A percentile compares a stretch with the other conserved stretches of the same genome.
Conservation (phyloP, 2,888 invertebrate species). For the Maniola hyperantus region DNA sequence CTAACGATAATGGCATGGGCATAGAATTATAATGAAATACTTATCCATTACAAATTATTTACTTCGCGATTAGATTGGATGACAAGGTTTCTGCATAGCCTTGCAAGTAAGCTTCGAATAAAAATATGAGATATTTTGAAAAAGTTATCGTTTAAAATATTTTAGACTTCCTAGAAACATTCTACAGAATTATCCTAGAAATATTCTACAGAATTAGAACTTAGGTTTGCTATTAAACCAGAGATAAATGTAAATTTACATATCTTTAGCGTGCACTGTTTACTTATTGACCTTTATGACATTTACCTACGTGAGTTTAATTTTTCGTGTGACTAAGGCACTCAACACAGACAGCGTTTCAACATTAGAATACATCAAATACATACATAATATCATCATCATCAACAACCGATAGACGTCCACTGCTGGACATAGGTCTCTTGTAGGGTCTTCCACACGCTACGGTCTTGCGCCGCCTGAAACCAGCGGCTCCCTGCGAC, state of each 20-base stretch:
- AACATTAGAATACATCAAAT: neutral
- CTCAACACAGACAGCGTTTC: constrained; percentile 3
- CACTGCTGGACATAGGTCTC: no score
- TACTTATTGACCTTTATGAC: no score
- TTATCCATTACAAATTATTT: neutral
- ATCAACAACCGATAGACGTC: no score
- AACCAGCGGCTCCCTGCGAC: no score
- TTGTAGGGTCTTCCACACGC: no score
- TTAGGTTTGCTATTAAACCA: constrained; percentile 23
- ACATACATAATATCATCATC: no score
- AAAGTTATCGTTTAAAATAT: constrained; percentile 21
- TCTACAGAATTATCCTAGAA: constrained; percentile 11
- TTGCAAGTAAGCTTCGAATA: constrained; percentile 19
- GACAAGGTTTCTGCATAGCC: neutral
- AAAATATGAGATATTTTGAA: constrained; percentile 4
- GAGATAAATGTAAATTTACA: constrained; percentile 23
- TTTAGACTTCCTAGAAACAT: constrained; percentile 25
- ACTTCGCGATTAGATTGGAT: neutral
- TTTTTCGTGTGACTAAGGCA: neutral
- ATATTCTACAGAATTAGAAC: constrained; percentile 1
- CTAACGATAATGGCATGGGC: neutral
- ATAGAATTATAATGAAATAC: neutral
- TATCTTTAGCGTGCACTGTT: constrained; percentile 30
- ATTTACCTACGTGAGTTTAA: constrained; percentile 11
- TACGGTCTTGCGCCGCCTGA: no score